Percentiles rank a stretch among this genome's conserved stretches.
These are phyloP conservation scores for Daphoenositta chrysoptera DNA, from an alignment of 2,113 vertebrate species.

Conservation along the genomic window DNA sequence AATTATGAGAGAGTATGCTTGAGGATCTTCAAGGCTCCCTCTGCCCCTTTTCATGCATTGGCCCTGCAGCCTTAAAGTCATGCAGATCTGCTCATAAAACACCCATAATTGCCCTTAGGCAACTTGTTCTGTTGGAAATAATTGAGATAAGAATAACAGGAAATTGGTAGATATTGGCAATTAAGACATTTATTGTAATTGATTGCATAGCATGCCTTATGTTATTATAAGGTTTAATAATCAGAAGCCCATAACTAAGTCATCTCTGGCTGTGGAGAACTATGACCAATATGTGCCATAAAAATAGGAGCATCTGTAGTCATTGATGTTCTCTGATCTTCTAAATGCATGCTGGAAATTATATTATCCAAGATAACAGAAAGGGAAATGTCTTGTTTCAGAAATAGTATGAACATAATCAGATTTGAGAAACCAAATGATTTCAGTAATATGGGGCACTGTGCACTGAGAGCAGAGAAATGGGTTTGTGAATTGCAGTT, in stretches of 20 bases:
- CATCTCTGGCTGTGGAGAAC: constrained; percentile 12
- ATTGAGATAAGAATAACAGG: constrained; percentile 40
- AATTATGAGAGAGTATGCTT: neutral
- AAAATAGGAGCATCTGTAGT: constrained; percentile 44
- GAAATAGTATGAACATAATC: constrained; percentile 36
- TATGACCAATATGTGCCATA: neutral
- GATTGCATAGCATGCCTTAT: constrained; percentile 42
- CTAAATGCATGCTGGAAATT: constrained; percentile 49
- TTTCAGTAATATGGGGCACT: constrained; percentile 11
- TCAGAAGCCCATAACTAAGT: constrained; percentile 51
- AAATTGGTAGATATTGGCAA: constrained; percentile 65
- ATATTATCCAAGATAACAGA: constrained; percentile 57
- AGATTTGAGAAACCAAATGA: constrained; percentile 30
- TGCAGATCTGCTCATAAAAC: neutral
- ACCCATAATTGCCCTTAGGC: neutral
- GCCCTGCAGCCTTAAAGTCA: neutral
- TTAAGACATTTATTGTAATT: constrained; percentile 54
- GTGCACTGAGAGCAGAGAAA: neutral
- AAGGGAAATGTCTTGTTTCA: constrained; percentile 51
- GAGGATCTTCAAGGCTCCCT: neutral
- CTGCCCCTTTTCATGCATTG: neutral
- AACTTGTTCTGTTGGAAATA: constrained; percentile 35
- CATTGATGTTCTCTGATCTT: constrained; percentile 49
- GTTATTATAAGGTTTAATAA: constrained; percentile 46
- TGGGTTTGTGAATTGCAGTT: constrained; percentile 10